Percentiles rank a stretch among this genome's conserved stretches.
Evolutionary conservation across 2,113 vertebrate genomes (phyloP).

Genomic region (Ivindomyrus marchei): DNA sequence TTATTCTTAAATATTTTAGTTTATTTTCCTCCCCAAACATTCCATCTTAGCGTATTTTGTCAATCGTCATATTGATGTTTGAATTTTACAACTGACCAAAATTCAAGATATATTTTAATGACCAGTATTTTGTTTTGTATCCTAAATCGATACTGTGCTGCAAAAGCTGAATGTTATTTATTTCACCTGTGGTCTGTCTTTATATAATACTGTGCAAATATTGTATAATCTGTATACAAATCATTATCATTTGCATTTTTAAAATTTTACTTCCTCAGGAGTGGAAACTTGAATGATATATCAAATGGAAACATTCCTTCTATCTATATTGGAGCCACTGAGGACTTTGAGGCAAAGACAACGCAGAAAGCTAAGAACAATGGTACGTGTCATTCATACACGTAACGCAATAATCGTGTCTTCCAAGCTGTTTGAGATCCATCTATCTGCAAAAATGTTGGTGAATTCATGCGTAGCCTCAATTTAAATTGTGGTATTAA

Average conservation of each 20-base stretch:
- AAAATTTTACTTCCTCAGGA: constrained; percentile 35
- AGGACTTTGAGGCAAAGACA: constrained; percentile 66
- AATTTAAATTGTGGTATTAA: background rate
- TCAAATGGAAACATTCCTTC: constrained; percentile 73
- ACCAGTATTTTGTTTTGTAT: background rate
- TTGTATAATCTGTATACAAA: background rate
- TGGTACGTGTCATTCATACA: constrained; percentile 36
- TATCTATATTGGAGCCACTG: constrained; percentile 63
- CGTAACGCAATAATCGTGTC: background rate
- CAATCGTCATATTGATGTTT: background rate
- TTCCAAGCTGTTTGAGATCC: background rate
- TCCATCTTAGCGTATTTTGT: background rate
- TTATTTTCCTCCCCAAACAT: background rate
- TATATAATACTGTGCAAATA: background rate
- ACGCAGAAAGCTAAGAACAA: constrained; percentile 72
- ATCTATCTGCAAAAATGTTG: background rate
- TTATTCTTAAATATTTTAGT: background rate
- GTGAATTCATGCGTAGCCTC: background rate
- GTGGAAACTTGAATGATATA: constrained; percentile 58
- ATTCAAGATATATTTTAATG: background rate
- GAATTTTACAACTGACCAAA: background rate
- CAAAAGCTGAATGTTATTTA: background rate
- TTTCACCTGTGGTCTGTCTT: background rate
- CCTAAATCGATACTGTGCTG: background rate
- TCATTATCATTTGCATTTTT: background rate